These are phyloP conservation scores for Scaptomyza flava DNA, from an alignment of 2,888 invertebrate species.

Conservation along the genomic window DNA sequence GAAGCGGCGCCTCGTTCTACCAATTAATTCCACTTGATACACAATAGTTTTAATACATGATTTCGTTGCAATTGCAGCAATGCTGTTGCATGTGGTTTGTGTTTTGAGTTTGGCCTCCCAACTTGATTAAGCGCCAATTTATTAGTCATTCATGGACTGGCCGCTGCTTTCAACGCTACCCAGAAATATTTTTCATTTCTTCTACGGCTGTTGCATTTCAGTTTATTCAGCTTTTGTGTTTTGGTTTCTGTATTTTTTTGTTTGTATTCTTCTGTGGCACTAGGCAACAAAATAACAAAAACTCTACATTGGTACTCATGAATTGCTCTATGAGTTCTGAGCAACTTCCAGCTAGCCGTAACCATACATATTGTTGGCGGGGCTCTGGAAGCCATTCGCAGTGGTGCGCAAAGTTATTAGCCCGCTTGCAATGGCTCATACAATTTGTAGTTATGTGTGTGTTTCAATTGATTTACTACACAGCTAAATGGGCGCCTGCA, in stretches of 20 bases:
- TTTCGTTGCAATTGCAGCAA: slow-evolving; percentile 40
- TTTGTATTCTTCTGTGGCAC: slow-evolving; percentile 2
- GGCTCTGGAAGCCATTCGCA: slow-evolving; percentile 40
- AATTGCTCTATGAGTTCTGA: slow-evolving; percentile 33
- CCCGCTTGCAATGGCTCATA: slow-evolving; percentile 54
- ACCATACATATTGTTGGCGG: not conserved
- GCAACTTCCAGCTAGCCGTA: slow-evolving; percentile 29
- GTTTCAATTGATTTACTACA: slow-evolving; percentile 64
- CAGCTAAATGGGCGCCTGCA: slow-evolving; percentile 36
- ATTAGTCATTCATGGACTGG: slow-evolving; percentile 67
- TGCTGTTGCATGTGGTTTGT: slow-evolving; percentile 36
- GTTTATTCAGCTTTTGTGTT: slow-evolving; percentile 7
- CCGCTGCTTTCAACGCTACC: slow-evolving; percentile 67
- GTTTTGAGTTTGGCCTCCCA: slow-evolving; percentile 48
- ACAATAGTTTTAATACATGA: slow-evolving; percentile 53
- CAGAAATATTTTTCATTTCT: slow-evolving; percentile 71
- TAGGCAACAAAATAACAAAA: slow-evolving; percentile 20
- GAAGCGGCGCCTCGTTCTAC: slow-evolving; percentile 45
- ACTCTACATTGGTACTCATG: slow-evolving; percentile 35
- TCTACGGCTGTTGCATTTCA: slow-evolving; percentile 17
- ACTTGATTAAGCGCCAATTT: slow-evolving; percentile 77
- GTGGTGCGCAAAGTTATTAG: slow-evolving; percentile 65
- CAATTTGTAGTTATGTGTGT: slow-evolving; percentile 45
- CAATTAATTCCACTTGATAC: slow-evolving; percentile 72
- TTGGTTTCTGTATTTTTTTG: slow-evolving; percentile 1